phyloP scores from a whole-genome alignment of 2,888 invertebrate genomes.

The Leptinotarsa rubiginosa region DNA sequence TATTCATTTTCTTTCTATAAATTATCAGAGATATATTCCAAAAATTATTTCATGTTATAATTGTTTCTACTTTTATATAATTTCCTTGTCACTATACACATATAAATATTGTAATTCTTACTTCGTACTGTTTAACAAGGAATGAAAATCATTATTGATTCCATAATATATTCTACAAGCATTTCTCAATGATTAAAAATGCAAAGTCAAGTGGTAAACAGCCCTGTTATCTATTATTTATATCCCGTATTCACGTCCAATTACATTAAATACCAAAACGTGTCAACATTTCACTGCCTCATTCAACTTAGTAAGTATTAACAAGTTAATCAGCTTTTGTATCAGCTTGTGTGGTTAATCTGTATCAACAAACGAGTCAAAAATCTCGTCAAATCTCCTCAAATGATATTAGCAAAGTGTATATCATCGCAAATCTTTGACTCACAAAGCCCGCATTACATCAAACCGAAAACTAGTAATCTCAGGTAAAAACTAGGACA shows the following conservation, averaged over 20 bases:
- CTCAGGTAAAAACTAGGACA: no score
- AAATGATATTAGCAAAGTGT: not conserved
- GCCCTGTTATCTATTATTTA: not conserved
- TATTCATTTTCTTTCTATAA: no score
- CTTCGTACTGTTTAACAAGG: no score
- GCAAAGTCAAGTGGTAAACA: no score
- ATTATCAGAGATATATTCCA: no score
- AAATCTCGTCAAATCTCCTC: not conserved
- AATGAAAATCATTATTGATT: no score
- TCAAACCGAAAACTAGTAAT: slow-evolving; percentile 48
- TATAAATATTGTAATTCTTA: no score
- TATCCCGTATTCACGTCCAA: not conserved
- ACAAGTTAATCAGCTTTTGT: not conserved
- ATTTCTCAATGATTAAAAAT: no score
- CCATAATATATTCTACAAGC: no score
- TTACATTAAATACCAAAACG: not conserved
- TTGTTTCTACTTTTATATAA: no score
- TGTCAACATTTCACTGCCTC: not conserved
- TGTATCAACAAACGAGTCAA: not conserved
- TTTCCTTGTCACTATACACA: no score
- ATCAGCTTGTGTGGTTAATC: not conserved
- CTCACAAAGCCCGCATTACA: not conserved
- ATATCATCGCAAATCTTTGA: not conserved
- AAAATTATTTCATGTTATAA: no score
- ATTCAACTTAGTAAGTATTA: not conserved